Percentiles rank a stretch among this genome's conserved stretches.
These are phyloP conservation scores for Andrena minutula DNA, from an alignment of 2,888 invertebrate genomes.

Conservation along the genomic window DNA sequence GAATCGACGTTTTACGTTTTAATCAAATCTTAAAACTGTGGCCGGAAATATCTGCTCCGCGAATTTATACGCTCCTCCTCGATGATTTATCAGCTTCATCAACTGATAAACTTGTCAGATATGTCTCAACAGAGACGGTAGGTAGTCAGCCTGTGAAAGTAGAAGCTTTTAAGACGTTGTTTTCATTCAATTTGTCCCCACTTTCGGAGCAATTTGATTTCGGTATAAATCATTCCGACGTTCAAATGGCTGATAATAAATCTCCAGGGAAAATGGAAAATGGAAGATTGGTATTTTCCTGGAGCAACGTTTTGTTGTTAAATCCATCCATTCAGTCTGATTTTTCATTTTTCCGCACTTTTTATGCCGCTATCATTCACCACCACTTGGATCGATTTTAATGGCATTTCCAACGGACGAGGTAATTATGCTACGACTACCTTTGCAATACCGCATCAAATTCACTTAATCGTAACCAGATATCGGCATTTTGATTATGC, in stretches of 20 bases:
- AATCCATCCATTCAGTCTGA: neutral
- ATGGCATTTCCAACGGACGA: neutral
- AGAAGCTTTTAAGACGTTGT: no score
- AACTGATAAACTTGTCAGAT: no score
- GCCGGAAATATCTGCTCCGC: neutral
- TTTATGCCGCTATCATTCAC: no score
- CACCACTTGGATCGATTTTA: neutral
- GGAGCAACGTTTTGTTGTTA: no score
- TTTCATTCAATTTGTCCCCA: no score
- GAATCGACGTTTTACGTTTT: neutral
- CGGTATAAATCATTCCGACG: no score
- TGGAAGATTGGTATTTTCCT: no score
- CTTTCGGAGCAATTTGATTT: no score
- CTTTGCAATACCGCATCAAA: conserved; percentile 4
- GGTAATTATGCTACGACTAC: neutral
- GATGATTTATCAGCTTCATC: neutral
- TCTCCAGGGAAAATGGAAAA: no score
- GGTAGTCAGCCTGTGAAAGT: no score
- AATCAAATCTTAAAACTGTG: neutral
- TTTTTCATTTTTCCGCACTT: neutral
- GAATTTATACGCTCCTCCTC: neutral
- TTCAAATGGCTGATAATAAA: no score
- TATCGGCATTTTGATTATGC: neutral
- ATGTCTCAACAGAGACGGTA: no score
- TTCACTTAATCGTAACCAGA: conserved; percentile 2